Base-by-base conservation (phyloP, 2,797 vertebrate genomes). In the Pyrrhura leucotis region DNA sequence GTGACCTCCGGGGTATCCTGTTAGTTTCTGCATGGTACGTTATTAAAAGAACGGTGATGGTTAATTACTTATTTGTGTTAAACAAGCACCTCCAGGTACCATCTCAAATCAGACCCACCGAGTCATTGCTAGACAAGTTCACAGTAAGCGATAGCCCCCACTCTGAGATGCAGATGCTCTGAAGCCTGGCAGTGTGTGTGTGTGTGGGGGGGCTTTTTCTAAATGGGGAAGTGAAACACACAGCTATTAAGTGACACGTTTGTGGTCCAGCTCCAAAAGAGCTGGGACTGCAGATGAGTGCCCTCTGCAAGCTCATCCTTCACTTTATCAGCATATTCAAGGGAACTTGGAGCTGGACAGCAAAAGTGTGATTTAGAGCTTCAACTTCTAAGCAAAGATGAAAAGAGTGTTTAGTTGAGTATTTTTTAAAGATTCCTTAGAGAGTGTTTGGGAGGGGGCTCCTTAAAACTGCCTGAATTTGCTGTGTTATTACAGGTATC, bases 111-210 rank as follows among this genome's bases (percentile, higher is more conserved):
- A 90, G 72, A 75, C 19, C 31, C n/a, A 5, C 26, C 5, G 68
- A 48, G 53, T 44, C 10, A 2, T 3, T 2, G 19, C 39, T 51
- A 74, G 66, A 51, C 6, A 35, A 68, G 33, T 48, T 85, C 25
- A 17, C 33, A 0, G 1, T 21, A 10, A 85, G 61, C 0, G 0
- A 28, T 16, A 71, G 31, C 15, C 28, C 26, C n/a, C 1, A 0
- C 40, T 67, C 31, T 6, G 4, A 47, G 20, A 23, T 2, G 33
- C 1, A 2, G 76, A 2, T 83, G 42, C 45, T 75, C 56, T 35
- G 67, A 78, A 45, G 63, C 22, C 71, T 61, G 67, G 25, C 9
- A 7, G 19, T 0, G 0, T 82, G 67, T n/a, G 12, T 12, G 23
- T 25, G 23, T 0, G 23, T 5, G 23, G 11, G 28, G 18, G 7